phyloP scores from a whole-genome alignment of 2,113 vertebrate species.

The Corvus moneduloides region DNA sequence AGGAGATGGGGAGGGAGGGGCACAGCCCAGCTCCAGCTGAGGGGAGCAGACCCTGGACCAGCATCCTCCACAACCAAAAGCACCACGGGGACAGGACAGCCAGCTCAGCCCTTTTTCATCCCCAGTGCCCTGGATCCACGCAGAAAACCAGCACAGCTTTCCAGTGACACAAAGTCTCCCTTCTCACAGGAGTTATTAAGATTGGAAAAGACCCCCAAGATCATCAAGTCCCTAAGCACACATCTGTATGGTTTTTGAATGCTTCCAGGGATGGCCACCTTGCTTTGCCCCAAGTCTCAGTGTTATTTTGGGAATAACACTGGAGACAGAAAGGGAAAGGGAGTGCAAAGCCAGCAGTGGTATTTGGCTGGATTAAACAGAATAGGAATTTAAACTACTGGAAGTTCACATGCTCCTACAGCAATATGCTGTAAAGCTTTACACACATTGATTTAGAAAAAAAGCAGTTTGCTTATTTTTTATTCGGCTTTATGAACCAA shows the following conservation, averaged over 20 bases:
- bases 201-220: accelerated
- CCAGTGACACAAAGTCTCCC: accelerated
- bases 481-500: background rate
- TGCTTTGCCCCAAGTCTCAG: background rate
- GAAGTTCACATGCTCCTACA: background rate
- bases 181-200: accelerated
- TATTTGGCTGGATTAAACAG: background rate
- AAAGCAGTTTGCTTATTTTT: background rate
- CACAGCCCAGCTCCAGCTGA: background rate
- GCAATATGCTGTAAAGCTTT: background rate
- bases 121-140: accelerated
- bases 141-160: background rate
- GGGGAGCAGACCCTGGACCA: background rate
- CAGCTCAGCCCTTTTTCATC: background rate
- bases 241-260: accelerated
- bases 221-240: accelerated
- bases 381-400: background rate
- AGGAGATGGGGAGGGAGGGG: background rate
- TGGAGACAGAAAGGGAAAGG: background rate
- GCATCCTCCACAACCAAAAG: background rate
- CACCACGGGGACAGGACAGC: accelerated
- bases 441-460: background rate
- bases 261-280: background rate
- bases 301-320: background rate
- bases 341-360: accelerated